Percentiles rank a stretch among this genome's conserved stretches.
Conservation (phyloP, 2,113 vertebrate species). For the Chionodraco myersi region DNA sequence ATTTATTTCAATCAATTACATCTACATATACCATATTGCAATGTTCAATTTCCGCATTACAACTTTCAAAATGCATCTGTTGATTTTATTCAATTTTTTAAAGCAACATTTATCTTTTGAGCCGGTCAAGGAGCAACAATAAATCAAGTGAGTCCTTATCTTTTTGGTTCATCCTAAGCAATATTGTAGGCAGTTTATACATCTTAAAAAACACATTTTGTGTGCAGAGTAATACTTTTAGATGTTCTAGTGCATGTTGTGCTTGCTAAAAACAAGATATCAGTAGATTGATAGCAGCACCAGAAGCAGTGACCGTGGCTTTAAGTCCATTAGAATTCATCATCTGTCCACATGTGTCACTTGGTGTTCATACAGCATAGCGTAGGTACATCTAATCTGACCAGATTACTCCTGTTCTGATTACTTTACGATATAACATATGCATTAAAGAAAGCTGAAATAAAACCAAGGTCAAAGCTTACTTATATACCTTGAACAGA, state of each 20-base stretch:
- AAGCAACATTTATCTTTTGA: neutral
- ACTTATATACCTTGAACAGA: neutral
- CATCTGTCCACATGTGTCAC: slow-evolving; percentile 48
- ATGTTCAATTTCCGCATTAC: neutral
- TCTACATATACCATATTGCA: neutral
- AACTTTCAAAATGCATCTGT: too few species aligned
- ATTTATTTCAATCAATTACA: neutral
- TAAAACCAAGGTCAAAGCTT: slow-evolving; percentile 67
- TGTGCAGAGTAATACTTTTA: slow-evolving; percentile 40
- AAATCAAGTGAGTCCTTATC: neutral
- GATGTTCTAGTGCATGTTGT: slow-evolving; percentile 43
- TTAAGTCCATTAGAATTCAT: slow-evolving; percentile 53
- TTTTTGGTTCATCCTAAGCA: neutral
- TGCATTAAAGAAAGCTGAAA: slow-evolving; percentile 60
- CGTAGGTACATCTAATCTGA: slow-evolving; percentile 35
- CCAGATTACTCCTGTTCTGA: slow-evolving; percentile 40
- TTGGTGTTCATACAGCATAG: slow-evolving; percentile 21
- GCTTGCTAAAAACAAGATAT: slow-evolving; percentile 42
- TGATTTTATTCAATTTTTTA: neutral
- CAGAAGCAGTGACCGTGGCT: slow-evolving; percentile 25
- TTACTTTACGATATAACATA: slow-evolving; percentile 60
- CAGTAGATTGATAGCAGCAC: slow-evolving; percentile 34
- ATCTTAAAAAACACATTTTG: slow-evolving; percentile 15
- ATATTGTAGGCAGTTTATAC: slow-evolving; percentile 7
- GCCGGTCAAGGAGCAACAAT: neutral